Evolutionary conservation across 2,888 invertebrate species (phyloP).

Genomic region (Autographa pulchrina): DNA sequence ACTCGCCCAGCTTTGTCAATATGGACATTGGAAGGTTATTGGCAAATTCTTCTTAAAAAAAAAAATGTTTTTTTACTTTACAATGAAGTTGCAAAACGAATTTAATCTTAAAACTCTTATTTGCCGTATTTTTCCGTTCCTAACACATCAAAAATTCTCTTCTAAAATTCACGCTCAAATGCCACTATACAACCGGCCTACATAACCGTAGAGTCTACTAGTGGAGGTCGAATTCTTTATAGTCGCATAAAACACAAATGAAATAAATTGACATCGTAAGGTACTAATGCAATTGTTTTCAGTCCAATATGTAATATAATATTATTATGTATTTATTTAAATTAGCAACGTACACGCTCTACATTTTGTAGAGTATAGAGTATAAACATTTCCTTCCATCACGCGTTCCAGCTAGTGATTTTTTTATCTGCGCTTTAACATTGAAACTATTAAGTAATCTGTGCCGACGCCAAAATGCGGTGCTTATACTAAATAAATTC

Average conservation of each 20-base stretch:
- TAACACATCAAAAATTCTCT: not conserved
- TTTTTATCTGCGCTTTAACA: not conserved
- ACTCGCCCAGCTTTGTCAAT: not conserved
- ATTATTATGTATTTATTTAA: conserved; percentile 28
- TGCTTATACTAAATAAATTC: conserved; percentile 42
- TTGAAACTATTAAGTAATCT: conserved; percentile 14
- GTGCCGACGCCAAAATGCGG: conserved; percentile 19
- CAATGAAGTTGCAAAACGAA: not conserved
- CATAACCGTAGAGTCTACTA: conserved; percentile 49
- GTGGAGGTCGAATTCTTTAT: conserved; percentile 64
- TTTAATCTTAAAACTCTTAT: not conserved
- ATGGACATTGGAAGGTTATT: not conserved
- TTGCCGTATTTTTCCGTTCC: not conserved
- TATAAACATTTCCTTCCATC: conserved; percentile 12
- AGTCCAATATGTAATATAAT: conserved; percentile 27
- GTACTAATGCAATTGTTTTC: conserved; percentile 45
- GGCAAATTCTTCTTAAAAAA: not conserved
- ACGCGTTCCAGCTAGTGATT: not conserved
- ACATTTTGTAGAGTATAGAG: conserved; percentile 5
- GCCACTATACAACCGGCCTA: conserved; percentile 21
- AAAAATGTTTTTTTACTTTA: not conserved
- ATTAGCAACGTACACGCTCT: conserved; percentile 15
- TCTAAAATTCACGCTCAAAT: conserved; percentile 1
- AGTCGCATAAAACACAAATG: conserved; percentile 40
- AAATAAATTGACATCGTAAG: not conserved